Conservation (phyloP, 2,113 vertebrate species). For the Labeo catla region DNA sequence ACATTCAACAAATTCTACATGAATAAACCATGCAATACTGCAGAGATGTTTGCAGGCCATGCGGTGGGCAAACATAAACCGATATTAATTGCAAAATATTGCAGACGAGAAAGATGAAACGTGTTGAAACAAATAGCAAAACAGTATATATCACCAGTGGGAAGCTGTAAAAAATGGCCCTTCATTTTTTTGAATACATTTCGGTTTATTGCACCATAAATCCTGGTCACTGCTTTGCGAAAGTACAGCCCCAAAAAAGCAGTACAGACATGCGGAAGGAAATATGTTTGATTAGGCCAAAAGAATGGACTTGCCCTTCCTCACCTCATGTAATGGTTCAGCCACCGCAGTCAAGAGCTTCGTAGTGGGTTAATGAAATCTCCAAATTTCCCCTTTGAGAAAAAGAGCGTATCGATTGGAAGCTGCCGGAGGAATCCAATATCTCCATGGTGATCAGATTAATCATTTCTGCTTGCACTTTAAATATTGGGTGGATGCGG, state of each 20-base stretch:
- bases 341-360: constrained; percentile 67
- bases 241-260: constrained; percentile 41
- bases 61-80: constrained; percentile 49
- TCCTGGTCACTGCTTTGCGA: constrained; percentile 26
- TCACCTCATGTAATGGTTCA: constrained; percentile 76
- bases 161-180: constrained; percentile 43
- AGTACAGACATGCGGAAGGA: constrained; percentile 59
- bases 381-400: constrained; percentile 68
- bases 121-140: constrained; percentile 45
- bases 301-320: constrained; percentile 71
- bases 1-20: constrained; percentile 52
- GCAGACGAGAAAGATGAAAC: constrained; percentile 22
- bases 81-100: constrained; percentile 55
- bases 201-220: constrained; percentile 49
- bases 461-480: constrained; percentile 68
- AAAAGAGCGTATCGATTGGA: constrained; percentile 71
- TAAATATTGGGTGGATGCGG: constrained; percentile 59
- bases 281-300: constrained; percentile 61
- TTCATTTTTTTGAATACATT: constrained; percentile 50
- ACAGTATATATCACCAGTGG: constrained; percentile 40
- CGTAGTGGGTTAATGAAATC: constrained; percentile 80
- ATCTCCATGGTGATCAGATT: constrained; percentile 71
- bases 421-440: constrained; percentile 72
- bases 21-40: constrained; percentile 58
- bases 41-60: constrained; percentile 43